phyloP scores from a whole-genome alignment of 2,888 invertebrate genomes.

The Dysmachus trigonus region DNA sequence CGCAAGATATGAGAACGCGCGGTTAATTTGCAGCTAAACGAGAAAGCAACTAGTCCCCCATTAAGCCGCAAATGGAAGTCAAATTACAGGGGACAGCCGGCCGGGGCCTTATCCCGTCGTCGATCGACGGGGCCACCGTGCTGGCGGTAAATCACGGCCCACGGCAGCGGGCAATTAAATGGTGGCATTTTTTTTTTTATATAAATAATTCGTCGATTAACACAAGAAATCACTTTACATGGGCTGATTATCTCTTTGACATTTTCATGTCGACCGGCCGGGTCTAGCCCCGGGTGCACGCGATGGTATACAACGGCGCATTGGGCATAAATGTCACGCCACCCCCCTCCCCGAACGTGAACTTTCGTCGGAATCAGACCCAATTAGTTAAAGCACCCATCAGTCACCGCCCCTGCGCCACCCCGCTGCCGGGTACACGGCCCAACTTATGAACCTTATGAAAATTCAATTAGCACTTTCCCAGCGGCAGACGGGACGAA shows the following conservation, averaged over 20 bases:
- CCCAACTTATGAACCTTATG: conserved; percentile 34
- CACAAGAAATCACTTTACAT: conserved; percentile 48
- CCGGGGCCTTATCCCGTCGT: not conserved
- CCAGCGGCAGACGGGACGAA: conserved; percentile 15
- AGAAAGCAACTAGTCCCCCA: not conserved
- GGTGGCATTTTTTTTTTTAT: conserved; percentile 25
- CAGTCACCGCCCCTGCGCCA: not conserved
- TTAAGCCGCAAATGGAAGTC: not conserved
- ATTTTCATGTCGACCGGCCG: conserved; percentile 46
- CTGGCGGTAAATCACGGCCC: conserved; percentile 30
- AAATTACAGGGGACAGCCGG: not conserved
- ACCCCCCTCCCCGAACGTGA: conserved; percentile 19
- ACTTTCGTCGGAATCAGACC: conserved; percentile 45
- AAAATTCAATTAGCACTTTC: conserved; percentile 50
- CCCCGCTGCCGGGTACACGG: not conserved
- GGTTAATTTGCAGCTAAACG: not conserved
- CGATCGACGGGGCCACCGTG: not conserved
- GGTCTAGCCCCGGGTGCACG: conserved; percentile 37
- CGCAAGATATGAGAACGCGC: not conserved
- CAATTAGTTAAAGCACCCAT: conserved; percentile 43
- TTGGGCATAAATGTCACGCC: conserved; percentile 48
- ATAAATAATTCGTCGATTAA: conserved; percentile 49
- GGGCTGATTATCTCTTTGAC: conserved; percentile 49
- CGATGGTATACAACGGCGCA: conserved; percentile 16
- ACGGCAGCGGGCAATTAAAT: conserved; percentile 45